A percentile compares a stretch with the other conserved stretches of the same genome.
These are phyloP conservation scores for Smutsia temminckii DNA, from an alignment of 2,797 vertebrate species.

Conservation along the genomic window DNA sequence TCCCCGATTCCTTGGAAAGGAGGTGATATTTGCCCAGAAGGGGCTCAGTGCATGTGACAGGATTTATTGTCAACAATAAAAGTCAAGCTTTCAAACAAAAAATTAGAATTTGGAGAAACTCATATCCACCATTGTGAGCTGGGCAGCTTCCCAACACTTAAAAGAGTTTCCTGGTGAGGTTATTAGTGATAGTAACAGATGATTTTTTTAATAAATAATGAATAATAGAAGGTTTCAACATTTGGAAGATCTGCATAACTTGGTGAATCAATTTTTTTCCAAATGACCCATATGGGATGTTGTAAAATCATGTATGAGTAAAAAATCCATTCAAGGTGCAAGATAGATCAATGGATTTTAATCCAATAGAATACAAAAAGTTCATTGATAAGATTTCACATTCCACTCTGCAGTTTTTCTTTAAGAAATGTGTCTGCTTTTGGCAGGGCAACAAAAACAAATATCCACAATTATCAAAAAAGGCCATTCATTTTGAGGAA, in stretches of 20 bases:
- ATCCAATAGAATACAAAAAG: not conserved
- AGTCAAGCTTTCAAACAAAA: constrained; percentile 35
- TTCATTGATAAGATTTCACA: not conserved
- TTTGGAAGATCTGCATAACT: not conserved
- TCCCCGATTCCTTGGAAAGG: not conserved
- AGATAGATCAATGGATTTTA: not conserved
- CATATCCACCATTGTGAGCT: not conserved
- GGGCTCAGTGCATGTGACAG: not conserved
- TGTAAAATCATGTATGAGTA: not conserved
- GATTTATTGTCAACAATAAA: not conserved
- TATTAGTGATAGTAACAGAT: not conserved
- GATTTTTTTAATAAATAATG: not conserved
- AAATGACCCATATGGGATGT: not conserved
- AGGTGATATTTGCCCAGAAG: not conserved
- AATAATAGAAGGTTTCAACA: not conserved
- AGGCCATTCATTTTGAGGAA: not conserved
- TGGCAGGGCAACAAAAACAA: not conserved
- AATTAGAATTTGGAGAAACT: not conserved
- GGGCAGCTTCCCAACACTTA: not conserved
- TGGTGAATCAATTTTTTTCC: not conserved
- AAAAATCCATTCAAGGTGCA: not conserved
- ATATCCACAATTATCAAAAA: not conserved
- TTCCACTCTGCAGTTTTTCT: not conserved
- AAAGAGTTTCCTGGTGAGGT: not conserved
- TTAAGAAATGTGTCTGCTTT: not conserved